Percentiles rank a stretch among this genome's conserved stretches.
These are phyloP conservation scores for Melanchra persicariae DNA, from an alignment of 2,888 invertebrate species.

Conservation along the genomic window DNA sequence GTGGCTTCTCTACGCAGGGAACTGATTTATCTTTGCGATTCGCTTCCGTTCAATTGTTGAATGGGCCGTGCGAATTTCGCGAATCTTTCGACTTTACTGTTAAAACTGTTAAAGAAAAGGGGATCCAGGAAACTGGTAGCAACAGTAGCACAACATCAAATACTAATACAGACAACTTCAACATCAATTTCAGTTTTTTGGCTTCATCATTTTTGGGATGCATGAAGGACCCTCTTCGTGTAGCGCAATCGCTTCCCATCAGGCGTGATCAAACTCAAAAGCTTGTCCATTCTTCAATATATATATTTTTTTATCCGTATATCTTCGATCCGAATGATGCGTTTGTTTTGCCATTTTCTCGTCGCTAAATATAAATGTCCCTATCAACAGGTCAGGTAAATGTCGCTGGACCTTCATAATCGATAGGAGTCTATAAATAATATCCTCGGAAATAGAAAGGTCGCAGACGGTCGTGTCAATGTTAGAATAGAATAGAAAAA, in stretches of 20 bases:
- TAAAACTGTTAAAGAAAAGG: slow-evolving; percentile 46
- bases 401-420: slow-evolving; percentile 1
- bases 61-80: slow-evolving; percentile 74
- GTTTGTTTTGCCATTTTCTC: neutral
- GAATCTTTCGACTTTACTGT: slow-evolving; percentile 42
- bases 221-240: too few relatives aligned
- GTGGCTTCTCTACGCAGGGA: slow-evolving; percentile 78
- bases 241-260: too few relatives aligned
- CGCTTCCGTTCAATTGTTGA: slow-evolving; percentile 76
- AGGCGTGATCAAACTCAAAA: neutral
- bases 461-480: slow-evolving; percentile 3
- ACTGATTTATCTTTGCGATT: slow-evolving; percentile 80
- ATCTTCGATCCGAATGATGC: neutral
- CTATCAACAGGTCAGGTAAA: neutral
- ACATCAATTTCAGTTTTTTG: too few relatives aligned
- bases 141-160: too few relatives aligned
- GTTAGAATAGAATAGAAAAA: too few relatives aligned
- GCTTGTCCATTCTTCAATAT: too few relatives aligned
- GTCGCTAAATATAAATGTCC: neutral
- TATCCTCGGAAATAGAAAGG: slow-evolving; percentile 5
- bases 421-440: slow-evolving; percentile 26
- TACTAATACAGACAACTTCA: too few relatives aligned
- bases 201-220: too few relatives aligned
- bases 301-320: too few relatives aligned
- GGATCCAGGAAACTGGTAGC: slow-evolving; percentile 4